phyloP scores from a whole-genome alignment of 2,113 vertebrate genomes.

The Porphyrio hochstetteri region DNA sequence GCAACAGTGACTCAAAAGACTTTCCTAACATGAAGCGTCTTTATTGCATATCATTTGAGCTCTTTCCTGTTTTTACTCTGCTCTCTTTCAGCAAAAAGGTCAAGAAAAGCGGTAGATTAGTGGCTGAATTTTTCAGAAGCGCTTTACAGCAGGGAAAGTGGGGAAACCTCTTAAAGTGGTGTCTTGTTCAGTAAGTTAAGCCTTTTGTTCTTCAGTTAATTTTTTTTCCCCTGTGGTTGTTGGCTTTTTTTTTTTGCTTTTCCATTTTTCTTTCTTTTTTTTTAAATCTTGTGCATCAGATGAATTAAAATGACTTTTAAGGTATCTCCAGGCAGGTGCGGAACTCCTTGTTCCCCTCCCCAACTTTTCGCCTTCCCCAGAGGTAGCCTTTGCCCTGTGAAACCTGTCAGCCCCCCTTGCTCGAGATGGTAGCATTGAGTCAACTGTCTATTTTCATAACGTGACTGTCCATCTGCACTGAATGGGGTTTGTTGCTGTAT shows the following conservation, averaged over 20 bases:
- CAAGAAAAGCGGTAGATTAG: slow-evolving; percentile 60
- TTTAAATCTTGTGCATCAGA: neutral
- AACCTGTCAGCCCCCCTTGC: neutral
- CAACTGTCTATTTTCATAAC: neutral
- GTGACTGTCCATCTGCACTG: neutral
- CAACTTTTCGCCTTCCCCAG: neutral
- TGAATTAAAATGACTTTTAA: neutral
- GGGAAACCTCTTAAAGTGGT: neutral
- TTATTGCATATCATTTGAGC: slow-evolving; percentile 25
- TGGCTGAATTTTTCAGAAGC: slow-evolving; percentile 52
- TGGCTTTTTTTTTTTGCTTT: neutral
- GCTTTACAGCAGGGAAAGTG: slow-evolving; percentile 41
- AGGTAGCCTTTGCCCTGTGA: neutral
- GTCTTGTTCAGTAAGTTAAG: slow-evolving; percentile 41
- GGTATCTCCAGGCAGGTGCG: neutral
- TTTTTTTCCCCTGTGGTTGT: neutral
- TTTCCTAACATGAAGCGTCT: slow-evolving; percentile 52
- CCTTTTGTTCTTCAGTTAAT: slow-evolving; percentile 12
- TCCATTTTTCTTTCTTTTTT: neutral
- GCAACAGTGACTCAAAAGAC: slow-evolving; percentile 31
- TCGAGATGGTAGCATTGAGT: neutral
- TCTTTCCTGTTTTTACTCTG: slow-evolving; percentile 56
- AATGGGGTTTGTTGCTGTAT: neutral
- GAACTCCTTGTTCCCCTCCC: neutral
- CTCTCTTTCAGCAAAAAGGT: slow-evolving; percentile 45